Evolutionary conservation across 2,113 vertebrate species (phyloP).

Genomic region (Lipotes vexillifer): DNA sequence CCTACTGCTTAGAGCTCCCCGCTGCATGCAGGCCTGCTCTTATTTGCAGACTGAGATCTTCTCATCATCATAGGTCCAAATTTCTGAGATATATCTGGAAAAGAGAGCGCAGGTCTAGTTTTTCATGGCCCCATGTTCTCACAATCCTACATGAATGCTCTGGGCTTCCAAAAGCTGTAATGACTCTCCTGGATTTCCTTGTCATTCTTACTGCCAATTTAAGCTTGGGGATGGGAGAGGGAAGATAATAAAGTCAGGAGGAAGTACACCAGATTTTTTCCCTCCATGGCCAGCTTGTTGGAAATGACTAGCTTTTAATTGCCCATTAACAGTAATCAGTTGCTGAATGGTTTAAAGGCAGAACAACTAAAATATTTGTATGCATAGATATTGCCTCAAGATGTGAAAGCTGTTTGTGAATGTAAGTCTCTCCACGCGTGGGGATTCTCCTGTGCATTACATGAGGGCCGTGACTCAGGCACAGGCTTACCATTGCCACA

Average conservation of each 20-base stretch:
- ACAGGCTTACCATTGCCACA: neutral
- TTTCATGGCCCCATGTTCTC: neutral
- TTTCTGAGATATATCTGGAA: neutral
- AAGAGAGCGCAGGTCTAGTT: neutral
- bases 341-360: neutral
- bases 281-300: neutral
- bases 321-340: neutral
- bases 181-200: neutral
- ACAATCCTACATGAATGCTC: neutral
- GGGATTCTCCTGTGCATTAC: accelerated
- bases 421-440: neutral
- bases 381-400: neutral
- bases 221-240: neutral
- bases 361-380: neutral
- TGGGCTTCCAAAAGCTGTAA: neutral
- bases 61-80: neutral
- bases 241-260: neutral
- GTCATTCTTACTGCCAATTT: neutral
- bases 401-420: neutral
- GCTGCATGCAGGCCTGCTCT: accelerated
- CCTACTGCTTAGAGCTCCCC: neutral
- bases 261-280: neutral
- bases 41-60: neutral
- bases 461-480: too few species aligned
- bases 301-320: neutral